Evolutionary conservation across 37 sponge, comb jelly and placozoan genomes (phyloP), one percentile per base, ranked within the genome.

Genomic region (Axinella damicornis): DNA sequence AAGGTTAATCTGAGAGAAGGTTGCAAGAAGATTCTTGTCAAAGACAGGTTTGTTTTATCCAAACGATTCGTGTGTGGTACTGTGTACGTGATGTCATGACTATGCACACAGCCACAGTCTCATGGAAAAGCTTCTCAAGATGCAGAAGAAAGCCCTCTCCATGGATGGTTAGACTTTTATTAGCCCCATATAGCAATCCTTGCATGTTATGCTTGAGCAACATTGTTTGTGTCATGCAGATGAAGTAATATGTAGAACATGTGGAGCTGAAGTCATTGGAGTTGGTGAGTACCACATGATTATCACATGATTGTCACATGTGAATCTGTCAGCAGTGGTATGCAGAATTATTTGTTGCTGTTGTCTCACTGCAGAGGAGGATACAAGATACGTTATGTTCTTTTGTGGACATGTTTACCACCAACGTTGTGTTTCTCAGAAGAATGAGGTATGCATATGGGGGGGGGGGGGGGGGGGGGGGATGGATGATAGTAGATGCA

Each of bases 371-470:
- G 36, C 72, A 91, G 88, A 72, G 24, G 87, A 77, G 31, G 52
- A 59, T 0, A 53, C 81, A 32, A 27, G 71, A 11, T 72, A 71
- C 32, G 60, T 82, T 1, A 73, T 93, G 53, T 96, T 96, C 84
- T 90, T 88, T 71, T 96, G 96, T 88, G 89, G 94, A 9, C 96
- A 96, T 67, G 80, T 91, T 38, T 93, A 89, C 57, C 96, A 96
- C 41, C 73, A 79, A 17, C 41, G 84, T 6, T 92, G 93, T 75
- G 74, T 81, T 13, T 41, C 67, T 14, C 64, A 58, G 46, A 87
- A 60, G 74, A 81, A 83, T 73, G 56, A 83, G 36, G 84, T 83
- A 65, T n/a, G n/a, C n/a, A n/a, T n/a, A n/a, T n/a, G n/a, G n/a
- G n/a, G n/a, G n/a, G n/a, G n/a, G n/a, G n/a, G n/a, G n/a, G n/a